Base-by-base conservation (phyloP, 23 tunicate species). In the Ascidia mentula region DNA sequence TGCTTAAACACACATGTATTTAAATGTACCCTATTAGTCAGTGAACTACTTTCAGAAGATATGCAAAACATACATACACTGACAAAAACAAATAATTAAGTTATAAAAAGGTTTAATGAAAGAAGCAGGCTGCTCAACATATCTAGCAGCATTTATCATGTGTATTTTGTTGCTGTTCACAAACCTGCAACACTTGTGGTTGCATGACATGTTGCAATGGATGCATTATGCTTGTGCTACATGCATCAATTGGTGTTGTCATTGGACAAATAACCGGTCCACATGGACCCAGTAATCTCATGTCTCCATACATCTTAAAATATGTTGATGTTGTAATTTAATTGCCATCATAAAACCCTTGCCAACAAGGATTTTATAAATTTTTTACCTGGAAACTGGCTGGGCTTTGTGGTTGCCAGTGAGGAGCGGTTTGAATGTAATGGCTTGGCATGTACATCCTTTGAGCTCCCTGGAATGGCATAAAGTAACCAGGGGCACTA, bases 241-340 rank as follows among this genome's bases (percentile, higher is more conserved):
- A 77, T 22, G 88, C 86, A 1, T 73, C 84, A 36, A 90, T 86
- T 73, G 90, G 90, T 0, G 90, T 79, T 32, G 90, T 82, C 97
- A 91, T 82, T 24, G 97, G 97, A 7, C 97, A 76, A 77, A 91
- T 91, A 9, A 88, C 88, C 6, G 97, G 97, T 28, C 87, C 88
- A 37, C 65, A 26, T 26, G 89, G 97, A 5, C 86, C 92, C 26
- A 76, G 82, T 17, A 69, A 35, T 28, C 90, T 79, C 82, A 91
- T 82, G 38, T 72, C 77, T 0, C 85, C 85, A 35, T 39, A 77
- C 65, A 79, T 40, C 42, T 70, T 61, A 72, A 77, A n/a, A n/a
- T n/a, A n/a, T n/a, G n/a, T n/a, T n/a, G n/a, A n/a, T n/a, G n/a
- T n/a, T n/a, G n/a, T n/a, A n/a, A n/a, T n/a, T n/a, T n/a, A n/a